Percentiles rank a stretch among this genome's conserved stretches.
These are phyloP conservation scores for Rhadina sibilatrix DNA, from an alignment of 2,113 vertebrate species.

Conservation along the genomic window DNA sequence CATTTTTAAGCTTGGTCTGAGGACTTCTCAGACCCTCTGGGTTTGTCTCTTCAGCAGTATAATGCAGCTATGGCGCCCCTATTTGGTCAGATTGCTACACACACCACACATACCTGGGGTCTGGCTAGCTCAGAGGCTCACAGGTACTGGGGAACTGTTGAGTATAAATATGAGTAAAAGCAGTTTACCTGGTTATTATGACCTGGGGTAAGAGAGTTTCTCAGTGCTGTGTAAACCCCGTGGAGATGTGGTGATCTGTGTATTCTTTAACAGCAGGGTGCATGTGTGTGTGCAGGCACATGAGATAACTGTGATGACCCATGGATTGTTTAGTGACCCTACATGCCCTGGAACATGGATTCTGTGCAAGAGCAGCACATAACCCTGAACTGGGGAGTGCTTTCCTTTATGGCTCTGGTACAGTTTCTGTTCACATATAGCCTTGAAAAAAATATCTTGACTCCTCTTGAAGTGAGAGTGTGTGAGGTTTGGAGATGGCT, in stretches of 20 bases:
- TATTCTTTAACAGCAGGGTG: not conserved
- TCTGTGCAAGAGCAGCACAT: not conserved
- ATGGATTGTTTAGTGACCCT: not conserved
- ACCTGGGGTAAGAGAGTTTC: not conserved
- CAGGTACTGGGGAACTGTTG: not conserved
- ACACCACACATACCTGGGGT: no score
- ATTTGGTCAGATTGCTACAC: not conserved
- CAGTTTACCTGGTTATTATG: not conserved
- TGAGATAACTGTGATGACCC: not conserved
- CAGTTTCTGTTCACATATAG: not conserved
- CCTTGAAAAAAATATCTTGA: not conserved
- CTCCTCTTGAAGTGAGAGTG: not conserved
- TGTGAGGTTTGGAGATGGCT: not conserved
- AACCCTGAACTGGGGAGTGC: not conserved
- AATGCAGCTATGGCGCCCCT: not conserved
- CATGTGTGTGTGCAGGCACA: not conserved
- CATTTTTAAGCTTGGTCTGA: not conserved
- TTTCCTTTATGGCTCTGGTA: not conserved
- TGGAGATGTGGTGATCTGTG: not conserved
- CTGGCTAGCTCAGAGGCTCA: not conserved
- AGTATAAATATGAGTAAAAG: not conserved
- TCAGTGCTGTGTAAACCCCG: not conserved
- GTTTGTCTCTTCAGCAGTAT: not conserved
- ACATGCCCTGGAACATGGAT: accelerated
- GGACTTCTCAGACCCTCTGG: not conserved